These are phyloP conservation scores for Nomada goodeniana DNA, from an alignment of 2,888 invertebrate species.

Conservation along the genomic window DNA sequence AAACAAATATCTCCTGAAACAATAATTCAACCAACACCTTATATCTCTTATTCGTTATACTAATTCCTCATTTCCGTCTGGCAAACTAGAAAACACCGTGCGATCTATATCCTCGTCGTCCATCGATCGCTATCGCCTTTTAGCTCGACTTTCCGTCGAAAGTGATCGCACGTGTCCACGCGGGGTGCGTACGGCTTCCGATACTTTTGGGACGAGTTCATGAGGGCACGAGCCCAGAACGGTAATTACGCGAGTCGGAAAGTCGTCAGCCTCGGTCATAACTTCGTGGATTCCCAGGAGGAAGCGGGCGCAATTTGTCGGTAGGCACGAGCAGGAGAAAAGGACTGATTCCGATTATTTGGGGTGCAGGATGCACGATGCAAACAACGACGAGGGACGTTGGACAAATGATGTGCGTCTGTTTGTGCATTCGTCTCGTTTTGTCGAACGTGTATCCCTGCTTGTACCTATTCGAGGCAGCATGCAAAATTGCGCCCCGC, in stretches of 20 bases:
- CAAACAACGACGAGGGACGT: conserved; percentile 74
- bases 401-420: conserved; percentile 76
- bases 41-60: no score
- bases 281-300: conserved; percentile 79
- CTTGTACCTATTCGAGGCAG: conserved; percentile 26
- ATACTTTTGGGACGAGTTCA: conserved; percentile 70
- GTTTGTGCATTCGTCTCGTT: conserved; percentile 66
- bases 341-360: conserved; percentile 77
- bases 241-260: conserved; percentile 82
- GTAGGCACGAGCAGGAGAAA: conserved; percentile 73
- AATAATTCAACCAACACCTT: no score
- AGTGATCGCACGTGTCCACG: conserved; percentile 59
- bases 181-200: conserved; percentile 58
- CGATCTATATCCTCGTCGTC: neutral
- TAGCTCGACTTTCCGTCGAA: conserved; percentile 40
- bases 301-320: conserved; percentile 79
- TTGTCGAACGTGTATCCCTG: conserved; percentile 57
- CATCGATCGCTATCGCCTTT: conserved; percentile 2
- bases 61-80: no score
- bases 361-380: conserved; percentile 77
- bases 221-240: conserved; percentile 73
- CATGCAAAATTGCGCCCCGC: conserved; percentile 45
- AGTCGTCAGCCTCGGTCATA: conserved; percentile 81
- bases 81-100: no score
- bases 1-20: no score